Percentiles rank a stretch among this genome's conserved stretches.
phyloP scores from a whole-genome alignment of 2,113 vertebrate species.

The Acrocephalus arundinaceus region DNA sequence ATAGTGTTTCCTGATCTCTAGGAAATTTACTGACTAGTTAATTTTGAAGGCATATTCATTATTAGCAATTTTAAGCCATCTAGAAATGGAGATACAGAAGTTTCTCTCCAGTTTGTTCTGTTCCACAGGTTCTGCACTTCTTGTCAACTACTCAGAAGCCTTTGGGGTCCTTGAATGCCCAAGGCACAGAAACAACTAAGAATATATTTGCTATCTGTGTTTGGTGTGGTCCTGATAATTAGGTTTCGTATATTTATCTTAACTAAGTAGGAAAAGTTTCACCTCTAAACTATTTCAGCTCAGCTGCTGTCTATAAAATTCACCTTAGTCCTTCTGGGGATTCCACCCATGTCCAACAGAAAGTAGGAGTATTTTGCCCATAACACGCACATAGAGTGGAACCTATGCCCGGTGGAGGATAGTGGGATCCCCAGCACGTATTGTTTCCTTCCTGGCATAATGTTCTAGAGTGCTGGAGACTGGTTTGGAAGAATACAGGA shows the following conservation, averaged over 20 bases:
- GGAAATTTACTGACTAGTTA: neutral
- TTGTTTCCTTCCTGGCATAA: neutral
- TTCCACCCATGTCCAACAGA: neutral
- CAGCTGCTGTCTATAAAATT: neutral
- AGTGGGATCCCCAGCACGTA: too few species aligned
- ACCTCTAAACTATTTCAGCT: neutral
- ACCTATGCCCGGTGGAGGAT: neutral
- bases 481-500: neutral
- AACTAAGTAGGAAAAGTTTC: neutral
- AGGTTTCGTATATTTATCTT: neutral
- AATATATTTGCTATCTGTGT: neutral
- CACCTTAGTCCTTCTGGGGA: neutral
- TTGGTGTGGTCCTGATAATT: neutral
- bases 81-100: neutral
- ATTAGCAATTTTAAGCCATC: neutral
- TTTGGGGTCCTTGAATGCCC: neutral
- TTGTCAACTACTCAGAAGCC: neutral
- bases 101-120: neutral
- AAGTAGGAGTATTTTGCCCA: neutral
- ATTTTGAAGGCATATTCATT: neutral
- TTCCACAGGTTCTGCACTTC: neutral
- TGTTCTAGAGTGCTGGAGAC: neutral
- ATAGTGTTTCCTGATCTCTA: neutral
- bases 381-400: neutral
- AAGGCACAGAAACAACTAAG: neutral